Conservation (phyloP, 2,797 vertebrate species). For the Sebastes oblongus region DNA sequence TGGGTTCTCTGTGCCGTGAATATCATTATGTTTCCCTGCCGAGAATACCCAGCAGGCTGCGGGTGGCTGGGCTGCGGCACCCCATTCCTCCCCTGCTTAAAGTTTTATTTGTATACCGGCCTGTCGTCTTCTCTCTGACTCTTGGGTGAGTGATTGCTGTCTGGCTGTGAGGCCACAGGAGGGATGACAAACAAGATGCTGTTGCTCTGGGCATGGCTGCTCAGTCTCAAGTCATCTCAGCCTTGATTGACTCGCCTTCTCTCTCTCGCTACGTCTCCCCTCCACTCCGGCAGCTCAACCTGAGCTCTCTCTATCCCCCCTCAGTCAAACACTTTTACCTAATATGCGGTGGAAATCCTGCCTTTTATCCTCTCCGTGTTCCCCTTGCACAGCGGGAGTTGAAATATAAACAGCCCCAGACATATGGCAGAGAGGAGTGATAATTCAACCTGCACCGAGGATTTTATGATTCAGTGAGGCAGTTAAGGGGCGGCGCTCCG, state of each 20-base stretch:
- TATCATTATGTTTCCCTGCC: slow-evolving; percentile 44
- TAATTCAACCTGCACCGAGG: slow-evolving; percentile 50
- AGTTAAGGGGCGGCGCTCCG: slow-evolving; percentile 31
- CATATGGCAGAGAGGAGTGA: slow-evolving; percentile 40
- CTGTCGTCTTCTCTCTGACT: slow-evolving; percentile 34
- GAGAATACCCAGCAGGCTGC: slow-evolving; percentile 49
- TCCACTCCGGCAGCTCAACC: slow-evolving; percentile 19
- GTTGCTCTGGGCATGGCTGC: slow-evolving; percentile 34
- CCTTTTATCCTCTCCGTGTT: slow-evolving; percentile 53
- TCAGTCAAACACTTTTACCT: slow-evolving; percentile 64
- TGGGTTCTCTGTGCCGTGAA: slow-evolving; percentile 55
- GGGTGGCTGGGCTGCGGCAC: slow-evolving; percentile 30
- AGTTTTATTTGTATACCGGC: slow-evolving; percentile 22
- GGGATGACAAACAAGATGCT: slow-evolving; percentile 59
- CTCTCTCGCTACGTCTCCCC: not conserved
- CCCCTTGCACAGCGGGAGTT: slow-evolving; percentile 45
- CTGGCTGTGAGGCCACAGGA: slow-evolving; percentile 38
- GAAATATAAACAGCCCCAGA: slow-evolving; percentile 49
- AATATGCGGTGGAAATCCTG: slow-evolving; percentile 59
- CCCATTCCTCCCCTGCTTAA: slow-evolving; percentile 8
- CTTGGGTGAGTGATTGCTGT: slow-evolving; percentile 50
- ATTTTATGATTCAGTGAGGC: slow-evolving; percentile 64
- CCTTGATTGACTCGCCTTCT: slow-evolving; percentile 19
- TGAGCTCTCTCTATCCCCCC: slow-evolving; percentile 34
- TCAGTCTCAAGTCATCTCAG: slow-evolving; percentile 35